Conservation (phyloP, 2,113 vertebrate species). For the Trochalopteron elliotii region DNA sequence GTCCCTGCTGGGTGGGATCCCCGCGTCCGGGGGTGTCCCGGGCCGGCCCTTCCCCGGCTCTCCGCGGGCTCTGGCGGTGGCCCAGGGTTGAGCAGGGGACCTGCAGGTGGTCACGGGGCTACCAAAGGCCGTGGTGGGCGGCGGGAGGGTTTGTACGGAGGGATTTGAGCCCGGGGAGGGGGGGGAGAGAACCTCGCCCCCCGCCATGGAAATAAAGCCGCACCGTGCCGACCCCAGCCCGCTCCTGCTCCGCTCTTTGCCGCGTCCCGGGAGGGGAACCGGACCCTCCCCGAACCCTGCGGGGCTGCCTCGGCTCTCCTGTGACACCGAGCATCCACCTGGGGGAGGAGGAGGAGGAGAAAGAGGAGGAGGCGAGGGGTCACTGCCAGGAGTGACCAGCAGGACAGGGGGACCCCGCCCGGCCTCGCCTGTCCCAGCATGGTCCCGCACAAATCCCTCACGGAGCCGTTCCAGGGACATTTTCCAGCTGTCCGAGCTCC, state of each 20-base stretch:
- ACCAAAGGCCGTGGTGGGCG: not conserved
- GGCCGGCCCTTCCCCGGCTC: not conserved
- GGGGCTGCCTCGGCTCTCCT: too few species aligned
- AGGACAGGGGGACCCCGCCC: not conserved
- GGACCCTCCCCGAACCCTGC: too few species aligned
- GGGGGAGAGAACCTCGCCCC: not conserved
- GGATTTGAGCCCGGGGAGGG: not conserved
- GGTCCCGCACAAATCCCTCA: not conserved
- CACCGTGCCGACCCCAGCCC: conserved; percentile 38
- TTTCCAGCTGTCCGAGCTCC: not conserved
- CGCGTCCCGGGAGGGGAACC: accelerated
- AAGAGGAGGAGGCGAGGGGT: not conserved
- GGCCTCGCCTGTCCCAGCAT: not conserved
- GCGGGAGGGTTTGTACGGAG: not conserved
- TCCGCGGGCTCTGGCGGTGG: not conserved
- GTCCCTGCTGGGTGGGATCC: not conserved
- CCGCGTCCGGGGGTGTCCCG: not conserved
- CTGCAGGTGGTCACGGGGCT: not conserved
- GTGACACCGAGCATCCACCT: not conserved
- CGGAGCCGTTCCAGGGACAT: not conserved
- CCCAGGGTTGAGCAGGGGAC: not conserved
- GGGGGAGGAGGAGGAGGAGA: too few species aligned
- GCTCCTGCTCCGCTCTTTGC: not conserved
- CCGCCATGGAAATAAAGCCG: conserved; percentile 52
- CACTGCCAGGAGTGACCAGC: not conserved